These are phyloP conservation scores for Speoplatyrhinus poulsoni DNA, from an alignment of 2,113 vertebrate species.

Conservation along the genomic window DNA sequence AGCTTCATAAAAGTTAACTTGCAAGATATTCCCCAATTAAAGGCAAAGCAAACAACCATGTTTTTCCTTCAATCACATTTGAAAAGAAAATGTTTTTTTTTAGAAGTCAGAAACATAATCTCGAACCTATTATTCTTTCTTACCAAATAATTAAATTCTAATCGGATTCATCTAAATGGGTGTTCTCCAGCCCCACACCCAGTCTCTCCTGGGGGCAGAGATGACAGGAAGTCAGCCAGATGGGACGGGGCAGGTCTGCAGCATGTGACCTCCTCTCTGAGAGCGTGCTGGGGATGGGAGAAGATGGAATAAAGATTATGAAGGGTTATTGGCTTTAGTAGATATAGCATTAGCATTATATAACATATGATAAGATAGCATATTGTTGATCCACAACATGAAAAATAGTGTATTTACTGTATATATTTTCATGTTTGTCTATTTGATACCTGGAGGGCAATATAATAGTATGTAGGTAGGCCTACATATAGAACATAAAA, in stretches of 20 bases:
- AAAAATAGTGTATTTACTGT: too few relatives aligned
- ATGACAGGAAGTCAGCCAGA: conserved; percentile 79
- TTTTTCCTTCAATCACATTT: conserved; percentile 20
- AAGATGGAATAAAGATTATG: conserved; percentile 17
- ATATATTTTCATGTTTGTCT: too few relatives aligned
- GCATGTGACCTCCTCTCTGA: conserved; percentile 67
- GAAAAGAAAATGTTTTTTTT: conserved; percentile 7
- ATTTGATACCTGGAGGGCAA: too few relatives aligned
- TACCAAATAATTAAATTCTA: conserved; percentile 20
- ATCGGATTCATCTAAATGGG: conserved; percentile 31
- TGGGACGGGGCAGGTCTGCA: conserved; percentile 72
- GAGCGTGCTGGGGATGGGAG: conserved; percentile 50
- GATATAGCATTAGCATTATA: too few relatives aligned
- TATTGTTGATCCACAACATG: too few relatives aligned
- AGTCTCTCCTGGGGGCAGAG: conserved; percentile 65
- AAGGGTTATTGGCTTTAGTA: neutral
- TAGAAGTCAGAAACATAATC: conserved; percentile 44
- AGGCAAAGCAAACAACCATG: conserved; percentile 35
- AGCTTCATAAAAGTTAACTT: conserved; percentile 14
- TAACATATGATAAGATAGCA: too few relatives aligned
- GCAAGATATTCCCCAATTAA: conserved; percentile 55
- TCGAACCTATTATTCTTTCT: conserved; percentile 11
- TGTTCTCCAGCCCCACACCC: conserved; percentile 49
- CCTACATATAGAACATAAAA: too few relatives aligned
- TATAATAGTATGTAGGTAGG: too few relatives aligned